Percentiles rank a stretch among this genome's conserved stretches.
phyloP scores from a whole-genome alignment of 2,888 invertebrate species.

The Dryobota labecula region DNA sequence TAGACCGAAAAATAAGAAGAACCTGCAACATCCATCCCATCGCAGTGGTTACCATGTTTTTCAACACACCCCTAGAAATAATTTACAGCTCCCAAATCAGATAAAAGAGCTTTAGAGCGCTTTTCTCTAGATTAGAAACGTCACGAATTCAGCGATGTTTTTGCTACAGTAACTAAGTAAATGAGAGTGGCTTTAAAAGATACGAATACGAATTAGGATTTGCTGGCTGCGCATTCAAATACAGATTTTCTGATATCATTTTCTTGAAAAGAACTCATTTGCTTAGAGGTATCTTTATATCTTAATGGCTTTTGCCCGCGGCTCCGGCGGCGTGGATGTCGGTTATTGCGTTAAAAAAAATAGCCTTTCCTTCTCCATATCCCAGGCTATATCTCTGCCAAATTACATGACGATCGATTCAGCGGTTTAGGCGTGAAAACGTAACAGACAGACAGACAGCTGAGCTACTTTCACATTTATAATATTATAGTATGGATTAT shows the following conservation, averaged over 20 bases:
- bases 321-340: no score
- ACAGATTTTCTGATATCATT: neutral
- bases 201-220: conserved; percentile 18
- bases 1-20: neutral
- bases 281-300: neutral
- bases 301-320: no score
- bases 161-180: conserved; percentile 31
- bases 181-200: conserved; percentile 34
- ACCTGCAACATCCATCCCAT: neutral
- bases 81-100: neutral
- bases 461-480: no score
- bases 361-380: no score
- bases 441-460: no score
- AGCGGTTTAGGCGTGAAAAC: no score
- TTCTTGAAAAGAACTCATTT: neutral
- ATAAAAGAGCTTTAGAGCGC: conserved; percentile 6
- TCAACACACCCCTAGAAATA: neutral
- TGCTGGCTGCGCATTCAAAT: neutral
- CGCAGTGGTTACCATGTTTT: neutral
- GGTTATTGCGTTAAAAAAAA: no score
- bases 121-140: conserved; percentile 19
- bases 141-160: conserved; percentile 39
- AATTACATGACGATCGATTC: no score
- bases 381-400: no score
- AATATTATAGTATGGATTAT: no score